Conservation (phyloP, 2,888 invertebrate species). For the Meta bourneti region DNA sequence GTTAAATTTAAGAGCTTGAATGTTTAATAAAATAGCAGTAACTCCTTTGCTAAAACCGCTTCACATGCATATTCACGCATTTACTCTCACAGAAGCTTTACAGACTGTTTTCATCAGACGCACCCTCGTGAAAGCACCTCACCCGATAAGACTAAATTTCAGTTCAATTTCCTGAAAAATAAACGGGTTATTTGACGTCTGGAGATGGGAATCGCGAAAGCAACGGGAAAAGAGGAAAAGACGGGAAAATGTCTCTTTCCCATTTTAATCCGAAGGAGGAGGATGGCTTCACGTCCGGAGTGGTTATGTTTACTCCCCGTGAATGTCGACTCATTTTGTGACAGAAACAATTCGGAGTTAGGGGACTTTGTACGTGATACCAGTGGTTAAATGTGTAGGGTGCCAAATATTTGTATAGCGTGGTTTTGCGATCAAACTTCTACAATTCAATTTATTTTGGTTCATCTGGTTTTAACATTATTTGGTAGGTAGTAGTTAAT, state of each 20-base stretch:
- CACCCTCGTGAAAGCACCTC: background rate
- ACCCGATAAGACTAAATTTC: constrained; percentile 8
- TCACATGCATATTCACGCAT: too few relatives aligned
- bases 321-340: constrained; percentile 14
- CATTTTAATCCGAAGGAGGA: constrained; percentile 1
- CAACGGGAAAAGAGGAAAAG: background rate
- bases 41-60: too few relatives aligned
- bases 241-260: background rate
- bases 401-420: too few relatives aligned
- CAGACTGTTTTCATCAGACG: background rate
- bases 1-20: too few relatives aligned
- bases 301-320: constrained; percentile 1
- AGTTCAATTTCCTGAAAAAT: constrained; percentile 28
- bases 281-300: background rate
- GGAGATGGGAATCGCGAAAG: background rate
- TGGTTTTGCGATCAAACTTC: too few relatives aligned
- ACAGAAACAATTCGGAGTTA: background rate
- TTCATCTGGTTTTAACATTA: too few relatives aligned
- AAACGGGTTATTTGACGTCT: background rate
- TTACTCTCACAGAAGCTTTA: too few relatives aligned
- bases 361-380: background rate
- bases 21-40: too few relatives aligned
- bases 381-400: background rate
- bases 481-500: too few relatives aligned
- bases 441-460: too few relatives aligned